These are phyloP conservation scores for Allacma fusca DNA, from an alignment of 2,888 invertebrate genomes.

Conservation along the genomic window DNA sequence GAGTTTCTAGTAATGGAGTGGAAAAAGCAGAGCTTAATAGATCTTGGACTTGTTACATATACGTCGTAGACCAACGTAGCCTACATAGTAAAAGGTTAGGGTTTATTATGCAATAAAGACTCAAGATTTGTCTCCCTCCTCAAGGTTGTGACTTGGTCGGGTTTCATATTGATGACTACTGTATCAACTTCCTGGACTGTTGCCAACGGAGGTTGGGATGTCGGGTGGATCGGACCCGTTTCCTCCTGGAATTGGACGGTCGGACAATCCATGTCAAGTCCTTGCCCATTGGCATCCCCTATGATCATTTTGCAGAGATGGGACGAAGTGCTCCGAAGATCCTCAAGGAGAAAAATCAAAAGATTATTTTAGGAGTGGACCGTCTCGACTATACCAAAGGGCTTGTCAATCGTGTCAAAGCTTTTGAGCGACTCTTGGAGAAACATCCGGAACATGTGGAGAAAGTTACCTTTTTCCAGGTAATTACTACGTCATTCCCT, in stretches of 20 bases:
- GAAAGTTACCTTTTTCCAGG: constrained; percentile 64
- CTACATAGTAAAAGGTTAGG: background rate
- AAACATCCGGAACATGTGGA: constrained; percentile 65
- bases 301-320: constrained; percentile 64
- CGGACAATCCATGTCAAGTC: constrained; percentile 65
- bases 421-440: constrained; percentile 64
- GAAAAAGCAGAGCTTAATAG: too few species aligned
- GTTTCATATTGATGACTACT: constrained; percentile 66
- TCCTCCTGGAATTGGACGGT: constrained; percentile 64
- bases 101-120: background rate
- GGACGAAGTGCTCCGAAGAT: constrained; percentile 64
- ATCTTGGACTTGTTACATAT: too few species aligned
- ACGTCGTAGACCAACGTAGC: too few species aligned
- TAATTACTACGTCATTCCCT: too few species aligned
- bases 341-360: constrained; percentile 62
- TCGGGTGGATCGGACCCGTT: constrained; percentile 64
- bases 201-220: constrained; percentile 65
- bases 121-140: background rate
- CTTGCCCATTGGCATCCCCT: constrained; percentile 66
- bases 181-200: constrained; percentile 65
- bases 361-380: constrained; percentile 65
- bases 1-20: too few species aligned
- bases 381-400: constrained; percentile 66
- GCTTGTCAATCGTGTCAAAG: constrained; percentile 64
- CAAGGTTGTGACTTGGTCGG: constrained; percentile 66